A percentile compares a stretch with the other conserved stretches of the same genome.
Evolutionary conservation across 2,888 invertebrate species (phyloP).

Genomic region (Zygaena filipendulae): DNA sequence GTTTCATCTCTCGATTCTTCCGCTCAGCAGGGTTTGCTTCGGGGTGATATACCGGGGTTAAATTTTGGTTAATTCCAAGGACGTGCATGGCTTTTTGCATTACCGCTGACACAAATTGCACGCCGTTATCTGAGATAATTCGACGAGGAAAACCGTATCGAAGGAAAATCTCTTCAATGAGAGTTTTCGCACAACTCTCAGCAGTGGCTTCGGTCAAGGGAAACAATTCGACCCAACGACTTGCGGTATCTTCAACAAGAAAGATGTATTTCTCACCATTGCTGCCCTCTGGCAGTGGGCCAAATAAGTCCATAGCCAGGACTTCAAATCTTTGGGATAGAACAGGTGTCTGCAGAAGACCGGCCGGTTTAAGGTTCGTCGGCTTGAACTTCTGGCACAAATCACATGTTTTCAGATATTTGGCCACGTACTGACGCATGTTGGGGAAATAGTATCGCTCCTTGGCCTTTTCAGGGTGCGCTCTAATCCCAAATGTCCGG

Average conservation of each 20-base stretch:
- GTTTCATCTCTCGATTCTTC: conserved; percentile 8
- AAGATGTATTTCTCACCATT: conserved; percentile 15
- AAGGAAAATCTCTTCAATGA: conserved; percentile 10
- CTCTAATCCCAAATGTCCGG: too few species aligned
- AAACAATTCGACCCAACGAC: conserved; percentile 17
- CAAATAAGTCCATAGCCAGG: conserved; percentile 19
- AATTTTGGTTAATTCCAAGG: conserved; percentile 6
- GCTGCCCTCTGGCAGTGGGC: conserved; percentile 15
- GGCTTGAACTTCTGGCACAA: conserved; percentile 3
- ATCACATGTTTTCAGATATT: conserved; percentile 5
- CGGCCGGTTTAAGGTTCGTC: conserved; percentile 3
- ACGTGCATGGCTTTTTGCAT: conserved; percentile 11
- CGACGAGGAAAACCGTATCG: conserved; percentile 9
- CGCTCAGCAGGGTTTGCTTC: too few species aligned
- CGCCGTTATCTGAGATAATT: conserved; percentile 11
- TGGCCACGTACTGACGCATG: conserved; percentile 1
- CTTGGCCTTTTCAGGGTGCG: too few species aligned
- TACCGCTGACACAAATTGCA: conserved; percentile 7
- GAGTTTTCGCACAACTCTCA: conserved; percentile 8
- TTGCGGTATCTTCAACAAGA: too few species aligned
- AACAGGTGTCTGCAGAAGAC: conserved; percentile 9
- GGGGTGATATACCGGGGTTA: conserved; percentile 11
- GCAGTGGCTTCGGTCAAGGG: conserved; percentile 14
- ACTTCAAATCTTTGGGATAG: conserved; percentile 10
- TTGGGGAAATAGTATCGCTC: neutral